Base-by-base conservation (phyloP, 1,140 invertebrate species). In the Lasioglossum albipes region DNA sequence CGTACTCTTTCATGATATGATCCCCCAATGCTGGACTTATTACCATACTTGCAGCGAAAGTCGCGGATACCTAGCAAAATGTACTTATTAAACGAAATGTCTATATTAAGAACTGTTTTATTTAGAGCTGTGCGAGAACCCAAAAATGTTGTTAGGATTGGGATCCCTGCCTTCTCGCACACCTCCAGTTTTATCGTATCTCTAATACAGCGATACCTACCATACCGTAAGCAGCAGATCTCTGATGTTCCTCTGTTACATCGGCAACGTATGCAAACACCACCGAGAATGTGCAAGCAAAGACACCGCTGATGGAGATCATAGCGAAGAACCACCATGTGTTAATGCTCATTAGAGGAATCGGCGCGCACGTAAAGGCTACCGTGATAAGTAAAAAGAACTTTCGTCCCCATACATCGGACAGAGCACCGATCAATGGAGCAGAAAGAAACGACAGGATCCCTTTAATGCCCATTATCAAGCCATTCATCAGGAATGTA, bases 251-350 rank as follows among this genome's bases (percentile, higher is more conserved):
- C 84, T 98, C 98, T 36, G 99, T 99, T n/a, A 99, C 98, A 94
- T 99, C 99, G 57, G 99, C 99, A 76, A 99, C 99, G 94, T 99
- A 99, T 27, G 99, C 99, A 94, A 99, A 99, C 41, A 99, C 98
- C 78, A 99, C 98, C 71, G 97, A 98, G 93, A 99, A 99, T 64
- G 99, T 99, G 70, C 99, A 99, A 71, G 99, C 98, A 94, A 99
- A 99, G 80, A 99, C 96, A 77, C 99, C 99, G 84, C 98, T 99
- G 91, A 99, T 98, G 88, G 98, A 99, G 93, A 99, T 99, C 97
- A 99, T 98, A 68, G 98, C 98, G 94, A 99, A 99, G 93, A 99
- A 99, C 99, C 99, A 99, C 98, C 98, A 99, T 69, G 98, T 98
- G 94, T 99, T 99, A 90, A 99, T 97, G 90, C 97, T 98, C 97